Evolutionary conservation across 2,888 invertebrate species (phyloP).

Genomic region (Muscina levida): DNA sequence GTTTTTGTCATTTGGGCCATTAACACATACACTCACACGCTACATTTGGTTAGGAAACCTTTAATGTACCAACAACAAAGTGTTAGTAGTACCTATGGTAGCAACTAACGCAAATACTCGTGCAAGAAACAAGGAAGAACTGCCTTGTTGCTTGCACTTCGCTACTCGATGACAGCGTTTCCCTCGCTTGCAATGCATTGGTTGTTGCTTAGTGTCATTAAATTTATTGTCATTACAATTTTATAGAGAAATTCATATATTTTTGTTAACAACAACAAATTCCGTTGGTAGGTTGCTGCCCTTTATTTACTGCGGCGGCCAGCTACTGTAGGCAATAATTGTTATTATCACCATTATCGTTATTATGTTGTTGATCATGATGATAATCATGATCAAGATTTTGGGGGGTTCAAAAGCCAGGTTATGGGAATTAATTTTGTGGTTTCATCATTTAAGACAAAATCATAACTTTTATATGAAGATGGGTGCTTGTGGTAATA

Average conservation of each 20-base stretch:
- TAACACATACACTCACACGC: conserved; percentile 38
- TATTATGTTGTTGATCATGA: too few species aligned
- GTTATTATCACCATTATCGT: neutral
- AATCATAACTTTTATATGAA: too few species aligned
- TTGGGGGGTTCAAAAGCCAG: too few species aligned
- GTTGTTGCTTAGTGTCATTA: conserved; percentile 60
- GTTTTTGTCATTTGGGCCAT: conserved; percentile 35
- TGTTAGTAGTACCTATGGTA: conserved; percentile 22
- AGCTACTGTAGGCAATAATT: conserved; percentile 31
- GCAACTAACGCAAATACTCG: conserved; percentile 16
- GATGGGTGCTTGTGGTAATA: too few species aligned
- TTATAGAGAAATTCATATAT: conserved; percentile 9
- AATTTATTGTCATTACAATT: conserved; percentile 66
- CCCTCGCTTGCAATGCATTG: neutral
- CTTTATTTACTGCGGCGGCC: conserved; percentile 24
- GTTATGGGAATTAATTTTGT: too few species aligned
- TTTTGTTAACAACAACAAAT: too few species aligned
- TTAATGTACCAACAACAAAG: conserved; percentile 16
- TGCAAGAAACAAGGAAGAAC: neutral
- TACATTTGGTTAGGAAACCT: neutral
- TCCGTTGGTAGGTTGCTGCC: conserved; percentile 48
- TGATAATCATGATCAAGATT: too few species aligned
- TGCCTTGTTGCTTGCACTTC: neutral
- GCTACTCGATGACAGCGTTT: neutral
- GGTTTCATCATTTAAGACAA: too few species aligned